A percentile compares a stretch with the other conserved stretches of the same genome.
Evolutionary conservation across 2,888 invertebrate species (phyloP).

Genomic region (Eulithis testata): DNA sequence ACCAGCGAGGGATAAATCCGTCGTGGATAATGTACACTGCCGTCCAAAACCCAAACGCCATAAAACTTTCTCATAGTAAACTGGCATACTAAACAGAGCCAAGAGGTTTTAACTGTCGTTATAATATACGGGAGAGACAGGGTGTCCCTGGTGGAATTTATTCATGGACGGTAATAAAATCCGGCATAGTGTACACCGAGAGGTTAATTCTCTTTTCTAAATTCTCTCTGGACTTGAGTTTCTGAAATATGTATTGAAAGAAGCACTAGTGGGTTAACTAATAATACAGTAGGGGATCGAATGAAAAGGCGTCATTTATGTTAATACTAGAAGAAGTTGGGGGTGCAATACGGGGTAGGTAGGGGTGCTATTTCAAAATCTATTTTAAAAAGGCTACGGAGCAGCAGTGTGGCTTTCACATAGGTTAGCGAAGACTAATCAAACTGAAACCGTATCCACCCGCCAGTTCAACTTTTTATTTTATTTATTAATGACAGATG

Average conservation of each 20-base stretch:
- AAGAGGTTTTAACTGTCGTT: constrained; percentile 64
- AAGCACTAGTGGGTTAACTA: neutral
- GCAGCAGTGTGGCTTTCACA: no score
- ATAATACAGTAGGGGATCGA: no score
- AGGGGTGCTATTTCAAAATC: no score
- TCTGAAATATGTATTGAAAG: constrained; percentile 27
- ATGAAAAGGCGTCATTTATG: no score
- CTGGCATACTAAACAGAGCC: constrained; percentile 60
- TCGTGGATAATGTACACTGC: constrained; percentile 49
- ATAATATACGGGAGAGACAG: constrained; percentile 71
- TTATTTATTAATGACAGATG: no score
- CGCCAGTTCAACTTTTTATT: no score
- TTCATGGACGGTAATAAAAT: constrained; percentile 81
- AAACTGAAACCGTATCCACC: no score
- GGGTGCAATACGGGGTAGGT: no score
- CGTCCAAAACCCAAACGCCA: constrained; percentile 47
- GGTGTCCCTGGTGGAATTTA: constrained; percentile 71
- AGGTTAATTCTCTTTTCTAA: constrained; percentile 71
- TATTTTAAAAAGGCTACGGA: no score
- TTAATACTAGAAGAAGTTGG: no score
- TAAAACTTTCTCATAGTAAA: constrained; percentile 52
- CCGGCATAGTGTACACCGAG: constrained; percentile 65
- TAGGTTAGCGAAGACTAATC: no score
- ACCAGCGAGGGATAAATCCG: constrained; percentile 15
- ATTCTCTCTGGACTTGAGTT: constrained; percentile 48